Base-by-base conservation (phyloP, 2,797 vertebrate species). In the Ctenochaetus hawaiiensis region DNA sequence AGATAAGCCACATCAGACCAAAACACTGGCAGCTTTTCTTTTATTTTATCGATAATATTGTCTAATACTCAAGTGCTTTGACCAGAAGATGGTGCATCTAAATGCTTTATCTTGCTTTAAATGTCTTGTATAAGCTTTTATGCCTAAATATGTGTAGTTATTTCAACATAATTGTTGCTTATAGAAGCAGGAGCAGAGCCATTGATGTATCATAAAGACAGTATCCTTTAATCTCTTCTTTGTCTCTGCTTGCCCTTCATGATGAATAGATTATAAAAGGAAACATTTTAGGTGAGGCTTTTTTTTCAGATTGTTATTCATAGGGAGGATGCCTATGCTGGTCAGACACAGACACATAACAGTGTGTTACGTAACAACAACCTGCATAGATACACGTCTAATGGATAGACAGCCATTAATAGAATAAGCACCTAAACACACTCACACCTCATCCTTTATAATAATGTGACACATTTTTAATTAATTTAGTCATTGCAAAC, bases 1-100 rank as follows among this genome's bases (percentile, higher is more conserved):
- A 82, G 56, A 86, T 82, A 80, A 85, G 17, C 41, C 61, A 64
- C 63, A 69, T 47, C 57, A 63, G 70, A 62, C 59, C 54, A 39
- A 45, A 43, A 45, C 12, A 58, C 45, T 56, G 34, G 43, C 18
- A 56, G 41, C 16, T 2, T 34, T 37, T 14, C 37, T 49, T 18
- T 14, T 6, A 52, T 68, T 62, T 34, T 54, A 70, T 48, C 41
- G 48, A 68, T 51, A 47, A 57, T 65, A 61, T 30, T 66, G 9
- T 82, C 67, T 77, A 16, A 62, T 30, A 51, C 18, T 78, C 4
- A 34, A 74, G 52, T 18, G 5, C 34, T 76, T 41, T 83, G 48
- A 61, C 72, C 61, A 26, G 59, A 41, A 81, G 11, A 41, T 66
- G 18, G 3, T 23, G 53, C 22, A 54, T 69, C 30, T 72, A 39